Conservation (phyloP, 2,797 vertebrate genomes). For the Valencia hispanica region DNA sequence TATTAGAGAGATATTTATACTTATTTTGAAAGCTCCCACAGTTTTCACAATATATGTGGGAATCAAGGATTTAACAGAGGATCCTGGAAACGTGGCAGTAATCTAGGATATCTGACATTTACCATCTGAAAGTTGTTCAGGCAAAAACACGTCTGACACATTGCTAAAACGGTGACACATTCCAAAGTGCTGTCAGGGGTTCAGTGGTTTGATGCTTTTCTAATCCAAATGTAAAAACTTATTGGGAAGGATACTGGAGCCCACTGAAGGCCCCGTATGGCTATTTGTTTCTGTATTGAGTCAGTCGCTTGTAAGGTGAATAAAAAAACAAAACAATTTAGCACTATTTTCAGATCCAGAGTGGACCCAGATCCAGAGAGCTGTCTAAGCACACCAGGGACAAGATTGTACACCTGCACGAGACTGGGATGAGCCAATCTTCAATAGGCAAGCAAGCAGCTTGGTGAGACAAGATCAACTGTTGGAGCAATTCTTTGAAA, state of each 20-base stretch:
- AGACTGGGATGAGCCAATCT: too few species aligned
- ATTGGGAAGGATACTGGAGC: background rate
- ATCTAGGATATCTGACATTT: background rate
- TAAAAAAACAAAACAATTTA: too few species aligned
- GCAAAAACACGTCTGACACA: slow-evolving; percentile 3
- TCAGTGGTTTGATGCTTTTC: slow-evolving; percentile 1
- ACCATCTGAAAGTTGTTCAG: background rate
- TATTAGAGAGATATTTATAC: background rate
- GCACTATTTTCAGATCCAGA: too few species aligned
- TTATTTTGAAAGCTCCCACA: background rate
- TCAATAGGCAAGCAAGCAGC: too few species aligned
- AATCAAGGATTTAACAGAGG: background rate
- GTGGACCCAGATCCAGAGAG: too few species aligned
- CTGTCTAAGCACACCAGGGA: too few species aligned
- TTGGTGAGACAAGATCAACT: too few species aligned
- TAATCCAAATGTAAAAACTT: background rate
- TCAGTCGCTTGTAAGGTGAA: too few species aligned
- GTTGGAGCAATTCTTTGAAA: too few species aligned
- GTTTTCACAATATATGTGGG: background rate
- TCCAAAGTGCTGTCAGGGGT: background rate
- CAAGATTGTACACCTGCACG: too few species aligned
- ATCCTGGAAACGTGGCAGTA: background rate
- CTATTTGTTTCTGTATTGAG: background rate
- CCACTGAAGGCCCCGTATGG: background rate
- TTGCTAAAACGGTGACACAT: background rate